Base-by-base conservation (phyloP, 2,797 vertebrate genomes). In the Ctenopoma kingsleyae region DNA sequence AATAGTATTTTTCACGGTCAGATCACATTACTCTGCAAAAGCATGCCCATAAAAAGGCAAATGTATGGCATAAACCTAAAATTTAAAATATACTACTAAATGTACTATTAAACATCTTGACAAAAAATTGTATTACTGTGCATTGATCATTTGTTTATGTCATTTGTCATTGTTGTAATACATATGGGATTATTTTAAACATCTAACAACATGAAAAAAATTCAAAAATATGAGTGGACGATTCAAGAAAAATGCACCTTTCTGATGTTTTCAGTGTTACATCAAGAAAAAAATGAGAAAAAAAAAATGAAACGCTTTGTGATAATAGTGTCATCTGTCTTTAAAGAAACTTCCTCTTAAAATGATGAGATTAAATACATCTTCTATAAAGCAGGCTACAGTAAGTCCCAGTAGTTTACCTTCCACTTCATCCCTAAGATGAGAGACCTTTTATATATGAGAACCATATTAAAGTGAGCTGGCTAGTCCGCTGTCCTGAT, bases 381-480 rank as follows among this genome's bases (percentile, higher is more conserved):
- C 46, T 44, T 68, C 22, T 36, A 36, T 22, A 30, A 25, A 41
- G 30, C 17, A 65, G 30, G 13, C 3, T 23, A 10, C 58, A 59
- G 19, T 40, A 17, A 58, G 12, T 51, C 66, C 15, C 19, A 10
- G 20, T 51, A 5, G 30, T 71, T 71, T 47, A 27, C 40, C 19
- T 56, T 65, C 32, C 32, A 35, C 48, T 66, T 73, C 17, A 53
- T 52, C 20, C 23, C 19, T 9, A n/a, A 58, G 30, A 12, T 1
- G 8, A 62, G 51, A 53, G 10, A 27, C n/a, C 20, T 32, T 25
- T 41, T 8, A 50, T 10, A 52, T 62, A 57, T 74, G 27, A 64
- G 49, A 38, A 51, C 16, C 25, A 32, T 49, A 53, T 67, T 58
- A 50, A 25, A 53, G 57, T 40, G 32, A 60, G 32, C 53, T 60